These are phyloP conservation scores for Sabatieria punctata DNA, from an alignment of 2,888 invertebrate genomes.

Conservation along the genomic window DNA sequence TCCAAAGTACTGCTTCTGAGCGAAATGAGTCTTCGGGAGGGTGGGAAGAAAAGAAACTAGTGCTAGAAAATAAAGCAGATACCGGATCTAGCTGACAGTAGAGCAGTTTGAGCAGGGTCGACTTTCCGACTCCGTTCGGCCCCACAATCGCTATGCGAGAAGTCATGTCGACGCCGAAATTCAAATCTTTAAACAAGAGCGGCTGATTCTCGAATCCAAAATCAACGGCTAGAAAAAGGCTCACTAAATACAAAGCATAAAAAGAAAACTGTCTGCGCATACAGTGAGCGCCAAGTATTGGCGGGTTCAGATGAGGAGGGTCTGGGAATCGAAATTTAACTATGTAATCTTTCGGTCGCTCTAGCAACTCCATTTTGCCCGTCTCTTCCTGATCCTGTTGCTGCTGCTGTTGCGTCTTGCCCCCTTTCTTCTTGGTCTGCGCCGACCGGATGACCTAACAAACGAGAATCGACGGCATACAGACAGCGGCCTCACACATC, in stretches of 20 bases:
- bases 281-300: constrained; percentile 84
- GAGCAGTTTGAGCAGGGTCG: constrained; percentile 84
- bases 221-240: constrained; percentile 50
- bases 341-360: constrained; percentile 79
- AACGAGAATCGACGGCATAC: no score
- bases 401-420: neutral
- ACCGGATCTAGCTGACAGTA: constrained; percentile 63
- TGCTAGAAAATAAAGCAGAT: no score
- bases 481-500: no score
- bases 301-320: constrained; percentile 86
- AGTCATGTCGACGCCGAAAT: constrained; percentile 86
- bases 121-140: constrained; percentile 97
- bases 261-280: no score
- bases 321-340: constrained; percentile 97
- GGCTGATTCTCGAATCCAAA: constrained; percentile 62
- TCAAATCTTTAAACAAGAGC: constrained; percentile 54
- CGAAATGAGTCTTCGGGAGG: no score
- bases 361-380: no score
- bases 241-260: no score
- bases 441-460: neutral
- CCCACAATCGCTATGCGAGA: constrained; percentile 53
- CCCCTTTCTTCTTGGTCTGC: neutral
- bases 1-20: no score
- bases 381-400: no score
- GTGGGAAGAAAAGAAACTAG: no score